Evolutionary conservation across 2,797 vertebrate genomes (phyloP).

Genomic region (Sphaeramia orbicularis): DNA sequence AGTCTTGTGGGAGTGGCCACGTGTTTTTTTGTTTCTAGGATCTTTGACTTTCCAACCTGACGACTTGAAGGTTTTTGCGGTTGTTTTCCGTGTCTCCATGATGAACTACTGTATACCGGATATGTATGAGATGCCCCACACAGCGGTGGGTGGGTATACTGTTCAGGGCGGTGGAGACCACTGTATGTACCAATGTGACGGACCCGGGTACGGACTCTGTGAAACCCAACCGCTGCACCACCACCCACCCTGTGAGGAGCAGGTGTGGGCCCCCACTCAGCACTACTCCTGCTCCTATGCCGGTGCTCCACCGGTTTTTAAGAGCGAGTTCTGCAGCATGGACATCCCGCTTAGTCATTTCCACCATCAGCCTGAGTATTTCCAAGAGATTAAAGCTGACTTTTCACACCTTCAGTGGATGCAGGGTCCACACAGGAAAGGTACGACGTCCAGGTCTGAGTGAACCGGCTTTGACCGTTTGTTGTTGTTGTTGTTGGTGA

Average conservation of each 20-base stretch:
- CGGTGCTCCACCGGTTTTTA: constrained; percentile 85
- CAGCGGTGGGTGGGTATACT: constrained; percentile 83
- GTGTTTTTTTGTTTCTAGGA: not conserved
- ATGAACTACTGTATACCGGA: constrained; percentile 96
- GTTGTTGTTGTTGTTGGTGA: not conserved
- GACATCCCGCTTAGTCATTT: constrained; percentile 92
- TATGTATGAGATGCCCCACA: constrained; percentile 90
- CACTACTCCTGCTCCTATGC: constrained; percentile 90
- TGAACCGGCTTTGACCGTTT: not conserved
- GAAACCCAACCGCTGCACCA: constrained; percentile 90
- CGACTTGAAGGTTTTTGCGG: constrained; percentile 8
- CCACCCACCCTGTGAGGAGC: constrained; percentile 93
- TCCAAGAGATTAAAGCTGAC: constrained; percentile 90
- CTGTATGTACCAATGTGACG: constrained; percentile 91
- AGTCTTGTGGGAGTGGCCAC: not conserved
- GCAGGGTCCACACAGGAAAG: constrained; percentile 92
- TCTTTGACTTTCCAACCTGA: not conserved
- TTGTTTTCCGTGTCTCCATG: constrained; percentile 19
- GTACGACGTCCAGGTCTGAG: constrained; percentile 80
- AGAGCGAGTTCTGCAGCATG: constrained; percentile 91
- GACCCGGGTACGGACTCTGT: constrained; percentile 85
- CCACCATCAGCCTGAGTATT: constrained; percentile 91
- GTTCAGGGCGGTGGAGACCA: constrained; percentile 88
- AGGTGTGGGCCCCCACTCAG: constrained; percentile 91
- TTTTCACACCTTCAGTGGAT: constrained; percentile 93